These are phyloP conservation scores for Anas platyrhynchos DNA, from an alignment of 2,113 vertebrate species.

Conservation along the genomic window DNA sequence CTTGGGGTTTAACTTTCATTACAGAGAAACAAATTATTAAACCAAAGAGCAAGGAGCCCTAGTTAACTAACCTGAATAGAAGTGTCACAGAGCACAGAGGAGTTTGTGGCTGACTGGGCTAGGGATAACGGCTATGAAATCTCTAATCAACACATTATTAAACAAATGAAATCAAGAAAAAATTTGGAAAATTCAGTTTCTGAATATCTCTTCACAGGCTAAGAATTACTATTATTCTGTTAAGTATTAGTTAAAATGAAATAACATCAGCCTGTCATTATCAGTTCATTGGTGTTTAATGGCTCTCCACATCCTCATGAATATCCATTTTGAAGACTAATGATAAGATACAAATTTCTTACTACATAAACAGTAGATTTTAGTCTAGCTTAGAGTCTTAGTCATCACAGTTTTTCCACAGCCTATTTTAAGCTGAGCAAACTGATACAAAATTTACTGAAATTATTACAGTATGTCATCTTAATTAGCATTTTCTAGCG, in stretches of 20 bases:
- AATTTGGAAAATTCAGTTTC: not conserved
- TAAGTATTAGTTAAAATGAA: not conserved
- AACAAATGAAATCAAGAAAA: not conserved
- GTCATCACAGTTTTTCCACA: not conserved
- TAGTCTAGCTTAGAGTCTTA: not conserved
- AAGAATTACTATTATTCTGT: not conserved
- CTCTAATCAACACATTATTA: not conserved
- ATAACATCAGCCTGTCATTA: not conserved
- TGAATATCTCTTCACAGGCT: not conserved
- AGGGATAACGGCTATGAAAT: not conserved
- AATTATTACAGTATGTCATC: not conserved
- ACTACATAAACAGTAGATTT: not conserved
- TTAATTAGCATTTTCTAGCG: not conserved
- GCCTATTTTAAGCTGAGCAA: not conserved
- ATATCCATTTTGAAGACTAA: not conserved
- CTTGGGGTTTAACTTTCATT: slow-evolving; percentile 3
- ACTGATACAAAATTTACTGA: not conserved
- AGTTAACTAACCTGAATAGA: slow-evolving; percentile 36
- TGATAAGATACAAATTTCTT: not conserved
- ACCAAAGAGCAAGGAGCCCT: not conserved
- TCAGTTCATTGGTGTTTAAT: not conserved
- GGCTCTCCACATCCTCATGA: not conserved
- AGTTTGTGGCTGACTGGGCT: not conserved
- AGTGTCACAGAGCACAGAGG: not conserved
- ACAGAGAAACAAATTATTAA: not conserved